A percentile compares a stretch with the other conserved stretches of the same genome.
Conservation (phyloP, 2,888 invertebrate genomes). For the Synergus laeviventris region DNA sequence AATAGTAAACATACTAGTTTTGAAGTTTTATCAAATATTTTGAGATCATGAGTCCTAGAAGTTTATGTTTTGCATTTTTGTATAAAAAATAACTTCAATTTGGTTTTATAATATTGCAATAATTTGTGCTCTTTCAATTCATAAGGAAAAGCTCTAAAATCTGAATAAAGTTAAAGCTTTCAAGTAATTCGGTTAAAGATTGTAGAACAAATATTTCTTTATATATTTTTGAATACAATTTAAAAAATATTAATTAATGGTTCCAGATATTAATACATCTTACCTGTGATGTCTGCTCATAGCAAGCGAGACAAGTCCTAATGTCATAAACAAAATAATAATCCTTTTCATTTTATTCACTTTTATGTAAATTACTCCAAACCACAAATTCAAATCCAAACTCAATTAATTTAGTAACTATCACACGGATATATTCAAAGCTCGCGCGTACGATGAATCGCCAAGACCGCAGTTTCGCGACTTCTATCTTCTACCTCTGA, state of each 20-base stretch:
- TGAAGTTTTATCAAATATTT: no score
- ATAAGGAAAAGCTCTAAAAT: no score
- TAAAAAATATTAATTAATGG: conserved; percentile 9
- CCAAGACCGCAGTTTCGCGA: conserved; percentile 18
- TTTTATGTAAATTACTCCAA: neutral
- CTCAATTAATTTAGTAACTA: neutral
- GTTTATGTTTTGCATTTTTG: no score
- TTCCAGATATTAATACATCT: conserved; percentile 39
- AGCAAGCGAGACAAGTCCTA: conserved; percentile 50
- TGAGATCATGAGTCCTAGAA: no score
- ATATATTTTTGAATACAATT: neutral
- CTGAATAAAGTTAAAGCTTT: no score
- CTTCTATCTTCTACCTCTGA: conserved; percentile 56
- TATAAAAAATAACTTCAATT: no score
- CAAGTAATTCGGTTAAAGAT: neutral
- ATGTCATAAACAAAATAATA: conserved; percentile 51
- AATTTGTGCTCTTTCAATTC: no score
- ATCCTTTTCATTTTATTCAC: conserved; percentile 52
- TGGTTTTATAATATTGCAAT: no score
- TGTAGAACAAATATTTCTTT: neutral
- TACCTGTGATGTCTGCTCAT: conserved; percentile 64
- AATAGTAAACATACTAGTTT: neutral
- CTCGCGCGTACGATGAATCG: conserved; percentile 44
- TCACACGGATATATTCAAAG: conserved; percentile 9
- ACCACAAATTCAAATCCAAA: neutral